These are phyloP conservation scores for Ctena decussata DNA, from an alignment of 2,888 invertebrate species.

Conservation along the genomic window DNA sequence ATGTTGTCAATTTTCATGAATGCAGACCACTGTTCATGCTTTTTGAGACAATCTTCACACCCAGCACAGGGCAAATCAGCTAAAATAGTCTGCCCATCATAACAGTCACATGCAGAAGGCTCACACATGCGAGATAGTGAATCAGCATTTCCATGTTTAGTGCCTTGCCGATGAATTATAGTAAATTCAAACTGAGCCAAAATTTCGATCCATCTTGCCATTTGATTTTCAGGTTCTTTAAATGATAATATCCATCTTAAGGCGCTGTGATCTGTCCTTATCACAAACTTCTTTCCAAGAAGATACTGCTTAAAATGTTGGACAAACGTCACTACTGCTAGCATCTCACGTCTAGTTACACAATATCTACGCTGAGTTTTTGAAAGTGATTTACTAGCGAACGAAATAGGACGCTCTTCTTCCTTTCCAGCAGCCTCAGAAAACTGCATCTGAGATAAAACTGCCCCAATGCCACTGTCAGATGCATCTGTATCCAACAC, in stretches of 20 bases:
- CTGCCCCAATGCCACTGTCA: constrained; percentile 36
- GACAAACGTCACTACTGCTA: constrained; percentile 64
- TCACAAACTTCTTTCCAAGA: constrained; percentile 8
- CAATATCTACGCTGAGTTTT: not conserved
- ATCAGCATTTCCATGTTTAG: constrained; percentile 32
- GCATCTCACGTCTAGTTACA: constrained; percentile 37
- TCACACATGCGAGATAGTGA: not conserved
- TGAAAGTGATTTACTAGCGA: constrained; percentile 31
- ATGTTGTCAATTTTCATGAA: not conserved
- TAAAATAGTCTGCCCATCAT: not conserved
- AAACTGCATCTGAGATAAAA: constrained; percentile 46
- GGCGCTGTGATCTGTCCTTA: constrained; percentile 66
- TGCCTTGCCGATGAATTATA: constrained; percentile 39
- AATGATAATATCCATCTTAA: constrained; percentile 58
- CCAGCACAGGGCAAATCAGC: not conserved
- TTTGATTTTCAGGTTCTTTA: constrained; percentile 50
- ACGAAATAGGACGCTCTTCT: constrained; percentile 46
- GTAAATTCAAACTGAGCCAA: constrained; percentile 53
- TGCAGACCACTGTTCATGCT: constrained; percentile 19
- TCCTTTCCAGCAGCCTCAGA: not conserved
- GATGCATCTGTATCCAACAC: constrained; percentile 34
- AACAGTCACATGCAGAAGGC: not conserved
- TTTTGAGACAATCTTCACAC: not conserved
- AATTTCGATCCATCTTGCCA: constrained; percentile 55
- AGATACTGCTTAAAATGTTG: constrained; percentile 66